phyloP scores from a whole-genome alignment of 2,888 invertebrate genomes.

The Oscheius onirici region DNA sequence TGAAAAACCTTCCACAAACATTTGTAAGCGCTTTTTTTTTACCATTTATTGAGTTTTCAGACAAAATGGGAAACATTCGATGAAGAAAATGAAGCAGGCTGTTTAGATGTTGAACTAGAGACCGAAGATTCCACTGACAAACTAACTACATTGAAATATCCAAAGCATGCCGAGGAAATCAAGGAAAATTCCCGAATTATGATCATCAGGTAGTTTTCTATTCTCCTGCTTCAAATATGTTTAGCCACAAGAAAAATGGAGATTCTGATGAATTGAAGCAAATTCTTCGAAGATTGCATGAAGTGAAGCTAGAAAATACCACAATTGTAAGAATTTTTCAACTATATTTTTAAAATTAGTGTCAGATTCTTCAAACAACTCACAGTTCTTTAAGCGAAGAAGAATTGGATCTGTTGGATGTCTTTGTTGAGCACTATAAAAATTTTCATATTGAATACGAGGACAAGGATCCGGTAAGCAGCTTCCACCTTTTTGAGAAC shows the following conservation, averaged over 20 bases:
- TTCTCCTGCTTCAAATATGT: not conserved
- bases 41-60: not conserved
- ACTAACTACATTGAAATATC: not conserved
- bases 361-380: constrained; percentile 3
- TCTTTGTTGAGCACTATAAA: constrained; percentile 4
- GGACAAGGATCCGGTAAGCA: not conserved
- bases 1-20: not conserved
- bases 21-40: not conserved
- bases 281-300: not conserved
- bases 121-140: not conserved
- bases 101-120: not conserved
- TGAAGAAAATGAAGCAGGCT: not conserved
- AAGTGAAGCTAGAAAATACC: not conserved
- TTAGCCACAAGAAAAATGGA: not conserved
- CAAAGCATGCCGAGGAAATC: not conserved
- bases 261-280: not conserved
- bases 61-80: not conserved
- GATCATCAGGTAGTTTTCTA: not conserved
- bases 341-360: not conserved
- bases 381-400: not conserved
- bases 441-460: constrained; percentile 10
- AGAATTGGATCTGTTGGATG: constrained; percentile 10
- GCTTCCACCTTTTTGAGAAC: too few species aligned
- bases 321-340: not conserved
- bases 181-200: not conserved